Evolutionary conservation across 2,113 vertebrate genomes (phyloP), one percentile per base, ranked within the genome.

Genomic region (Caranx ignobilis): DNA sequence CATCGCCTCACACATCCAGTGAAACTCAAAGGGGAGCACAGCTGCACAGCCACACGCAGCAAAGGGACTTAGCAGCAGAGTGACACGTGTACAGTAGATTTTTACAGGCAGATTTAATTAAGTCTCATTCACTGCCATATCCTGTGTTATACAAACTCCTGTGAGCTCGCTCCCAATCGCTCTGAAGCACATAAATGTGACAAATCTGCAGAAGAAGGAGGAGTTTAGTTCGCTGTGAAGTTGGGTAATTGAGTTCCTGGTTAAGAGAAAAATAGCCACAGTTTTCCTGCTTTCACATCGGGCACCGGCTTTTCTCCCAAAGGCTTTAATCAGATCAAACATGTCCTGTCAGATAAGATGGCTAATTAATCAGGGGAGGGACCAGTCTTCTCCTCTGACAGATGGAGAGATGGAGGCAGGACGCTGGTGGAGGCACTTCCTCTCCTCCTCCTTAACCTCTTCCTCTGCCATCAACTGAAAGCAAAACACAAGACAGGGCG

Each of bases 281-380:
- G 50, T 88, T 76, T 85, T 52, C 35, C 56, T 57, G 62, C 72
- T 75, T 84, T 77, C 47, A 68, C 74, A 18, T 60, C 16, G 47
- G 77, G 79, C 45, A 76, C 19, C 66, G 50, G 65, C 73, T 81
- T 84, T 84, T 73, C 67, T 87, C 79, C 85, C 86, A n/a, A 59
- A 81, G 85, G 90, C 87, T 91, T 91, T 91, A 91, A 92, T 92
- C 90, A 85, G 89, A 91, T 94, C 91, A 85, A 91, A 91, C 85
- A 73, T 84, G 92, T 90, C 89, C 90, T 89, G 89, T 91, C 89
- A 82, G 88, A 93, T 91, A 92, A 90, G 88, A 83, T 64, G 63
- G 87, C 88, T 92, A 91, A 94, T 93, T 91, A 94, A 90, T 93
- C 90, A 86, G 82, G 62, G 79, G 84, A 85, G 80, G 80, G 84